Evolutionary conservation across 2,113 vertebrate genomes (phyloP).

Genomic region (Sprattus sprattus): DNA sequence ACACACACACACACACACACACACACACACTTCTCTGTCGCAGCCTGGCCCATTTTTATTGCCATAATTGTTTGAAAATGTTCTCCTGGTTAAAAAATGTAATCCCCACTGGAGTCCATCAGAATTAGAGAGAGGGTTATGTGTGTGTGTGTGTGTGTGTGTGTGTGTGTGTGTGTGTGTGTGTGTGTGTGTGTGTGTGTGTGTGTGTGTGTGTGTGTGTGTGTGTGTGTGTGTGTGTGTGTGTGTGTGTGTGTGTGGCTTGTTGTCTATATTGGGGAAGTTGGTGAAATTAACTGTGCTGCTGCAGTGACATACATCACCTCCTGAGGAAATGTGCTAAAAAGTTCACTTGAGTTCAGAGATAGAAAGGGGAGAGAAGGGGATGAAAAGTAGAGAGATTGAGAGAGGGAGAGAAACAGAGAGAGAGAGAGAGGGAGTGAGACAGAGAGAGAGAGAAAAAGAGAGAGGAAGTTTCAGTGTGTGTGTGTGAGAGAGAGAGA

Average conservation of each 20-base stretch:
- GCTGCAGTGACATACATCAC: background rate
- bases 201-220: background rate
- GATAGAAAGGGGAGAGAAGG: background rate
- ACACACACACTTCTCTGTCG: background rate
- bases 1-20: constrained; percentile 1
- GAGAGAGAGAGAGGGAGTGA: background rate
- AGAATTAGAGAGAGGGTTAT: background rate
- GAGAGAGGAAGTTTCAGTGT: background rate
- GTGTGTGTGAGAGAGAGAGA: background rate
- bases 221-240: too few relatives aligned
- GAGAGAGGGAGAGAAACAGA: background rate
- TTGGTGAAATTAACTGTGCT: background rate
- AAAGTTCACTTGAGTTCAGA: constrained; percentile 9
- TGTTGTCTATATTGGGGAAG: background rate
- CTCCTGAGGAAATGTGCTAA: background rate
- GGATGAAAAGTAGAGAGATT: background rate
- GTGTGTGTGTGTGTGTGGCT: background rate
- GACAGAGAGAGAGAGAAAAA: background rate
- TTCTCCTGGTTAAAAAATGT: background rate
- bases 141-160: background rate
- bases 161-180: background rate
- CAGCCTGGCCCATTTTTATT: background rate
- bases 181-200: constrained; percentile 1
- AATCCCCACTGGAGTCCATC: background rate
- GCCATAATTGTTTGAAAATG: background rate